Evolutionary conservation across 2,888 invertebrate genomes (phyloP).

Genomic region (Alentia gelatinosa): DNA sequence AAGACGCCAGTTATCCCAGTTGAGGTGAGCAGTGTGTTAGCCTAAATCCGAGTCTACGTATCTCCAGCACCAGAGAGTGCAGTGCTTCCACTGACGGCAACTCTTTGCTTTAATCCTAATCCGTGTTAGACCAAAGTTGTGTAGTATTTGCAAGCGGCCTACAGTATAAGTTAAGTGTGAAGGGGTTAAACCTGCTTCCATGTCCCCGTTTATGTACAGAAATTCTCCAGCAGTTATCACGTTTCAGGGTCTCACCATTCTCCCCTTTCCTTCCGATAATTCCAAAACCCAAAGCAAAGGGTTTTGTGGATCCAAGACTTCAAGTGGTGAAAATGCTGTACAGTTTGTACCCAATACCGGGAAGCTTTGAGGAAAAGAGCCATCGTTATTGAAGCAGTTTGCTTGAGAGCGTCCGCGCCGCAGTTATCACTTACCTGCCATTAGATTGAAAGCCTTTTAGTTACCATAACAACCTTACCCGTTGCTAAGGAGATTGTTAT

Average conservation of each 20-base stretch:
- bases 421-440: neutral
- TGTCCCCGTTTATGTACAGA: neutral
- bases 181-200: conserved; percentile 1
- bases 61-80: conserved; percentile 15
- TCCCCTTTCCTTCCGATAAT: no score
- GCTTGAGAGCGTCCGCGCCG: neutral
- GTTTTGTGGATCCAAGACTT: neutral
- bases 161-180: neutral
- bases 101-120: neutral
- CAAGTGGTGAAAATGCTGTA: neutral
- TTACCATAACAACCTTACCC: neutral
- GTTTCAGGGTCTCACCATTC: no score
- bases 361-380: neutral
- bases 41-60: conserved; percentile 8
- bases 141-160: neutral
- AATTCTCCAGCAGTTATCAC: no score
- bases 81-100: neutral
- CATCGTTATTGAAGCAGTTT: neutral
- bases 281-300: neutral
- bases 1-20: neutral
- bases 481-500: neutral
- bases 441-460: neutral
- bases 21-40: neutral
- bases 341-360: neutral
- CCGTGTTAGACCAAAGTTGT: neutral